Percentiles rank a stretch among this genome's conserved stretches.
phyloP scores from a whole-genome alignment of 2,888 invertebrate species.

The Aphidoletes aphidimyza region DNA sequence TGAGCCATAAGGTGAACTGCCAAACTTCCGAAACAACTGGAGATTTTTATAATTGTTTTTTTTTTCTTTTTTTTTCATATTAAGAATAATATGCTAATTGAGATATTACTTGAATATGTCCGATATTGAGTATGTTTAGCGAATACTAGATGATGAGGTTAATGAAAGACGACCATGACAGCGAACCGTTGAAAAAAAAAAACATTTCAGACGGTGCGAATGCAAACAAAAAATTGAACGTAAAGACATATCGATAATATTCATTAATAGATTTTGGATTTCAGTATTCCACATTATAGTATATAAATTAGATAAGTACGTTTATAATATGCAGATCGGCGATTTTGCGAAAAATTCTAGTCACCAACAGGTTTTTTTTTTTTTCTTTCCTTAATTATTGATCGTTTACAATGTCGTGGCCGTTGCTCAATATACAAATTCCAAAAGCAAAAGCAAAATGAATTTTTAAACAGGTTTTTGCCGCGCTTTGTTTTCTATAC shows the following conservation, averaged over 20 bases:
- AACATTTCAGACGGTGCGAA: no score
- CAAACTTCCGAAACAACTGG: conserved; percentile 17
- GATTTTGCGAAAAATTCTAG: conserved; percentile 24
- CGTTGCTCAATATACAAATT: conserved; percentile 36
- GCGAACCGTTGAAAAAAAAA: no score
- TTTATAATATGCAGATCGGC: background rate
- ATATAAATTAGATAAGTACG: background rate
- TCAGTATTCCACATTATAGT: background rate
- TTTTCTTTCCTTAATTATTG: background rate
- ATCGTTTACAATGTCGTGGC: conserved; percentile 26
- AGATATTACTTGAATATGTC: background rate
- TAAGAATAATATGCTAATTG: conserved; percentile 45
- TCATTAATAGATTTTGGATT: no score
- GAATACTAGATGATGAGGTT: background rate
- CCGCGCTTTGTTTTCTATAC: conserved; percentile 10
- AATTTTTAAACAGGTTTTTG: conserved; percentile 41
- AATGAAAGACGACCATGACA: background rate
- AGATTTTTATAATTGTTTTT: background rate
- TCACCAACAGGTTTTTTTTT: conserved; percentile 22
- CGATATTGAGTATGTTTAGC: background rate
- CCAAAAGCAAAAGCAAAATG: conserved; percentile 25
- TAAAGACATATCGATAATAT: no score
- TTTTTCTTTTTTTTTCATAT: no score
- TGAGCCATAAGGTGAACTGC: conserved; percentile 16
- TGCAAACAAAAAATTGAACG: no score